Evolutionary conservation across 2,888 invertebrate species (phyloP), one percentile per base, ranked within the genome.

Genomic region (Oscheius sp.): DNA sequence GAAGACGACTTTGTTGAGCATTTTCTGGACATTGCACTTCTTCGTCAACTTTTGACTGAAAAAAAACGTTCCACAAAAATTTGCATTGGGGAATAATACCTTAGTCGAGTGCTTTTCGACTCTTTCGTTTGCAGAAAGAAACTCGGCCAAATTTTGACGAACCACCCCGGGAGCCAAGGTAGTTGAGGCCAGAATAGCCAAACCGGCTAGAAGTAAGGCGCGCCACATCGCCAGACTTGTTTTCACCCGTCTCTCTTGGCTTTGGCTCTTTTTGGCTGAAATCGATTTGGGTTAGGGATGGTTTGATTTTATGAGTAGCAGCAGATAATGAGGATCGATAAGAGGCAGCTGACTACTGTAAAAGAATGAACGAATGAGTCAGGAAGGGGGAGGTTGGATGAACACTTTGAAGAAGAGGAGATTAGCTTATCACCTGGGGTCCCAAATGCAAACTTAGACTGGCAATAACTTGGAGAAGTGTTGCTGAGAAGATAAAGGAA

Each of bases 291-390:
- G n/a, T n/a, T n/a, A n/a, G n/a, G n/a, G 46, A n/a, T 45, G 46
- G 20, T 17, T 23, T 20, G 23, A 48, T 17, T 55, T 55, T 55
- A 55, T 23, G 55, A 34, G 34, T 55, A n/a, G 55, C 15, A 55
- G 12, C 15, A 55, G 55, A 55, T 55, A 55, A 55, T 55, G 55
- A 25, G 48, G 48, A 55, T 55, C 55, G 55, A 55, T 55, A 55
- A 34, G 29, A 29, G 37, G 55, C 55, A 55, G 55, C 55, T 55
- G 55, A 55, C 23, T 55, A 55, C 37, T 33, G 55, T 55, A 55
- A 34, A 55, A 55, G 17, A n/a, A n/a, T 33, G 20, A 15, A 8
- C 33, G 37, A 42, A 34, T 55, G 55, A 55, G 34, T 55, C 55
- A 55, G 34, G 25, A 25, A 48, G 48, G 15, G 20, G 37, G 37